Conservation (phyloP, 2,113 vertebrate species). For the Toxostoma redivivum region DNA sequence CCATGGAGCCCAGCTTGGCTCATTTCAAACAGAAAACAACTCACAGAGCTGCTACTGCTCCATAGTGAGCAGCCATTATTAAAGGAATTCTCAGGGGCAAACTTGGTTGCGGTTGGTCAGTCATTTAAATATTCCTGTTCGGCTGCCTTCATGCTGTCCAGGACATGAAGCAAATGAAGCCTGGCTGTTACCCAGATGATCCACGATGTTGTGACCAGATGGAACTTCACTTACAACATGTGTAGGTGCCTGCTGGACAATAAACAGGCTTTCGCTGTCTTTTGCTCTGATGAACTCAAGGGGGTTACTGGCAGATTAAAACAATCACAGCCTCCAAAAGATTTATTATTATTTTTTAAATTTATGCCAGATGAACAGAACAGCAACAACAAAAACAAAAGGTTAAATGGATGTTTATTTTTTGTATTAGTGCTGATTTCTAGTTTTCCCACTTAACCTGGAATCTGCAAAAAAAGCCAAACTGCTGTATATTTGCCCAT, state of each 20-base stretch:
- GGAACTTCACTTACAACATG: conserved; percentile 60
- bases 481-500: neutral
- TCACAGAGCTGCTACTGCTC: neutral
- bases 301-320: conserved; percentile 43
- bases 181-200: conserved; percentile 68
- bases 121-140: conserved; percentile 21
- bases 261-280: conserved; percentile 18
- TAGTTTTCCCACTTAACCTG: neutral
- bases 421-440: neutral
- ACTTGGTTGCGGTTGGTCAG: conserved; percentile 46
- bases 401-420: neutral
- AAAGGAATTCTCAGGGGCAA: conserved; percentile 13
- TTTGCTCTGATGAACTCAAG: conserved; percentile 43
- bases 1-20: neutral
- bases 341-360: neutral
- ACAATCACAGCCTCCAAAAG: neutral
- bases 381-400: neutral
- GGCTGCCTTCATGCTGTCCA: conserved; percentile 40
- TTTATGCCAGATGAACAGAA: conserved; percentile 7
- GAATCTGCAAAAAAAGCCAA: neutral
- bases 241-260: conserved; percentile 62
- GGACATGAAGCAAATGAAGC: conserved; percentile 66
- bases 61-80: conserved; percentile 5
- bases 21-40: conserved; percentile 15
- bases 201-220: conserved; percentile 62